Evolutionary conservation across 2,797 vertebrate genomes (phyloP).

Genomic region (Columba guinea): DNA sequence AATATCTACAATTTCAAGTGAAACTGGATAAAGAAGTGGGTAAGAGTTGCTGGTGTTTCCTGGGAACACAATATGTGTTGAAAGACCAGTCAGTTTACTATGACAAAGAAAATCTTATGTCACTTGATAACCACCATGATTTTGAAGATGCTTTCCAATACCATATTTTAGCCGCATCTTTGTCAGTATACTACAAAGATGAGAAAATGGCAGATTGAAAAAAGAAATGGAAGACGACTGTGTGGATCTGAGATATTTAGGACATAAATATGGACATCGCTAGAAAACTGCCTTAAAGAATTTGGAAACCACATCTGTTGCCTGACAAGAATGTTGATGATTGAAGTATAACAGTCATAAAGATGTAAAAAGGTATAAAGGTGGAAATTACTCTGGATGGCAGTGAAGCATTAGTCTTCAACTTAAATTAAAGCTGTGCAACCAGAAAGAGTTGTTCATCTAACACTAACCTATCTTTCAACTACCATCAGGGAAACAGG

Average conservation of each 20-base stretch:
- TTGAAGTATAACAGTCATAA: neutral
- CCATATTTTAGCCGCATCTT: neutral
- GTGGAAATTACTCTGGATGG: neutral
- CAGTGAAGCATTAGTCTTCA: neutral
- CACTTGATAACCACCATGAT: neutral
- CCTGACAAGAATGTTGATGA: neutral
- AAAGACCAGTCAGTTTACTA: neutral
- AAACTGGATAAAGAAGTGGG: neutral
- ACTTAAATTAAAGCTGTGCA: neutral
- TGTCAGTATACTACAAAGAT: neutral
- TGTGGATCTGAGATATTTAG: neutral
- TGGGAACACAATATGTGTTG: neutral
- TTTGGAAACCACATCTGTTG: neutral
- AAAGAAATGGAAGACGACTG: neutral
- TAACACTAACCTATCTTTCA: neutral
- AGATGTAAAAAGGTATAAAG: neutral
- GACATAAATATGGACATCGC: neutral
- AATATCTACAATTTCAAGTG: neutral
- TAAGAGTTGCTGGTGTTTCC: neutral
- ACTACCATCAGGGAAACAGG: neutral
- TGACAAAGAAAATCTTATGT: neutral
- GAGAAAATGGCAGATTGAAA: neutral
- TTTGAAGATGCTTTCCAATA: neutral
- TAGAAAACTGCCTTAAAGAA: neutral
- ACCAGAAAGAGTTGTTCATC: neutral